phyloP scores from a whole-genome alignment of 2,113 vertebrate genomes.

The Euleptes europaea region DNA sequence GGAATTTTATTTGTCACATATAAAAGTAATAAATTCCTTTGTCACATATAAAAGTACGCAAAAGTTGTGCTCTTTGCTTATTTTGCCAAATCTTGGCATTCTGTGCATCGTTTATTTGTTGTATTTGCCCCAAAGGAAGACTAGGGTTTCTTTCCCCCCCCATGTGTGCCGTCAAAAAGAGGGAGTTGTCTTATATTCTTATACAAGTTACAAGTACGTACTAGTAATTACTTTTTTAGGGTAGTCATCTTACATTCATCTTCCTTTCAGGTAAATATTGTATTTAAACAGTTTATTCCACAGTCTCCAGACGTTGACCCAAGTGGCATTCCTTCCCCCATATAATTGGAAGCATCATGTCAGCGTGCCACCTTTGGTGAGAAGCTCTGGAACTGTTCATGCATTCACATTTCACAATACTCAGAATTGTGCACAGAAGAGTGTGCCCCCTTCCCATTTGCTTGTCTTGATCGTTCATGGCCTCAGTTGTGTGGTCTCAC shows the following conservation, averaged over 20 bases:
- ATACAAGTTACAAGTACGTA: too few species aligned
- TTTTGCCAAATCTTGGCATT: constrained; percentile 36
- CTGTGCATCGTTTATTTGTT: not conserved
- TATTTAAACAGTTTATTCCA: too few species aligned
- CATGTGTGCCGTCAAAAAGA: too few species aligned
- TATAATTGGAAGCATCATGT: constrained; percentile 31
- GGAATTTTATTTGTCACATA: not conserved
- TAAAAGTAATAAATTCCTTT: too few species aligned
- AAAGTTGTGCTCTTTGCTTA: constrained; percentile 46
- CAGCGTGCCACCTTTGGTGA: not conserved
- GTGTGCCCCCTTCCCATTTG: not conserved
- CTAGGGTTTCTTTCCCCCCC: too few species aligned
- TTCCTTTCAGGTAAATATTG: too few species aligned
- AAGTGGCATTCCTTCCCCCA: not conserved
- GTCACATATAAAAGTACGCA: not conserved
- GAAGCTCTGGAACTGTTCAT: not conserved
- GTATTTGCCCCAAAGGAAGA: not conserved
- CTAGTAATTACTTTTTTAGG: too few species aligned
- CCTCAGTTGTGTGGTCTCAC: not conserved
- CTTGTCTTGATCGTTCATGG: not conserved
- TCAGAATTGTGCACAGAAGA: not conserved
- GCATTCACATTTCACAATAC: not conserved
- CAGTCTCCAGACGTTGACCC: too few species aligned
- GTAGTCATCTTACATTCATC: too few species aligned
- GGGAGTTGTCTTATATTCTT: too few species aligned